Evolutionary conservation across 2,113 vertebrate genomes (phyloP).

Genomic region (Onychostruthus taczanowskii): DNA sequence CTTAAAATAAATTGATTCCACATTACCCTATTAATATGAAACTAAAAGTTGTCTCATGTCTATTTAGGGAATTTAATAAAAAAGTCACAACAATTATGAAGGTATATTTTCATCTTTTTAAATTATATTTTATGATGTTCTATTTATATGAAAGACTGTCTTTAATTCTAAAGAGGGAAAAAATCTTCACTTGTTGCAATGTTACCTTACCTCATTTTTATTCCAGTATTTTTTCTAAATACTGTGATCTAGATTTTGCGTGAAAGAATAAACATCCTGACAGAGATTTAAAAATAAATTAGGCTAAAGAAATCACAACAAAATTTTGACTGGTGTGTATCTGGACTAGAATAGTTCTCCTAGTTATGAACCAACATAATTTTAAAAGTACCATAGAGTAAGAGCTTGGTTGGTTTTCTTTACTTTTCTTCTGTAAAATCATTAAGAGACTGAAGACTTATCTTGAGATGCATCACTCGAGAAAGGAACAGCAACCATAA

Average conservation of each 20-base stretch:
- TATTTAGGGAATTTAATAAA: not conserved
- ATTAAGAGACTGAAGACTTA: not conserved
- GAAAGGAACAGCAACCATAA: not conserved
- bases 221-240: not conserved
- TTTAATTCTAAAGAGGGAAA: not conserved
- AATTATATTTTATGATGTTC: not conserved
- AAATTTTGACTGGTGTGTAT: not conserved
- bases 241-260: not conserved
- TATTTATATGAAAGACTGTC: not conserved
- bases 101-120: not conserved
- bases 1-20: not conserved
- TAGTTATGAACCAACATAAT: not conserved
- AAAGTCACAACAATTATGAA: not conserved
- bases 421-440: not conserved
- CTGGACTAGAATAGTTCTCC: not conserved
- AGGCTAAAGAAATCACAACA: not conserved
- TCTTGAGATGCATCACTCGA: not conserved
- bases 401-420: not conserved
- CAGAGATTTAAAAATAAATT: not conserved
- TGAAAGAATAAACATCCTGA: not conserved
- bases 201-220: not conserved
- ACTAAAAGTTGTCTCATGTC: not conserved
- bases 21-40: not conserved
- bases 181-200: not conserved
- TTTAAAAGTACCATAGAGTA: not conserved